Evolutionary conservation across 2,888 invertebrate genomes (phyloP), one percentile per base, ranked within the genome.

Genomic region (Fissipunctia ypsillon): DNA sequence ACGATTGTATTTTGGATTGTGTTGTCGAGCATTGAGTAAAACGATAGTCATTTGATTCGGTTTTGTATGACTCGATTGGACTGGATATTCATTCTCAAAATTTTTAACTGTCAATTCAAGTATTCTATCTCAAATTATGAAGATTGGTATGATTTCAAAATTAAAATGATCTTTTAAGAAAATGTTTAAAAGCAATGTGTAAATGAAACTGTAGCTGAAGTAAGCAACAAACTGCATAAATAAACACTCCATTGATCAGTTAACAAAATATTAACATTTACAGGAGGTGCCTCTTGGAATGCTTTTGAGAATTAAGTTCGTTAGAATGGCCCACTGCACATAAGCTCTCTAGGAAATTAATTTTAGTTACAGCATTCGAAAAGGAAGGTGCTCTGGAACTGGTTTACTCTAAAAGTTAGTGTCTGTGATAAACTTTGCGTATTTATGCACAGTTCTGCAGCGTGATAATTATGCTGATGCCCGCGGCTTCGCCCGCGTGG

Each of bases 271-370:
- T 85, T 72, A 69, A 69, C 63, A 65, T 76, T 78, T 65, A 65
- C 71, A 35, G 22, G 38, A 61, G 70, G 69, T 45, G 69, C 48
- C 41, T 70, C 41, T 56, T 16, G 59, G 35, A 77, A 69, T 68
- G 72, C 70, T 81, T 84, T 74, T 70, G 75, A 76, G 61, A 76
- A 74, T 84, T 67, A 80, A 75, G 76, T 82, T 84, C 73, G 66
- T 81, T 85, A 80, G 75, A 78, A 68, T 65, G 76, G 72, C 43
- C 68, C 68, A 71, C 59, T 84, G 84, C 81, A 76, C 71, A 81
- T 65, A 69, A 60, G 14, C 28, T 71, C 69, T 52, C 35, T 35
- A 61, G 73, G 38, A 72, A 81, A 74, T 76, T 61, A 83, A 78
- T 79, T 84, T 76, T 57, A 74, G 64, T 80, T 60, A 64, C 75